Conservation (phyloP, 2,797 vertebrate species). For the Saguinus oedipus region DNA sequence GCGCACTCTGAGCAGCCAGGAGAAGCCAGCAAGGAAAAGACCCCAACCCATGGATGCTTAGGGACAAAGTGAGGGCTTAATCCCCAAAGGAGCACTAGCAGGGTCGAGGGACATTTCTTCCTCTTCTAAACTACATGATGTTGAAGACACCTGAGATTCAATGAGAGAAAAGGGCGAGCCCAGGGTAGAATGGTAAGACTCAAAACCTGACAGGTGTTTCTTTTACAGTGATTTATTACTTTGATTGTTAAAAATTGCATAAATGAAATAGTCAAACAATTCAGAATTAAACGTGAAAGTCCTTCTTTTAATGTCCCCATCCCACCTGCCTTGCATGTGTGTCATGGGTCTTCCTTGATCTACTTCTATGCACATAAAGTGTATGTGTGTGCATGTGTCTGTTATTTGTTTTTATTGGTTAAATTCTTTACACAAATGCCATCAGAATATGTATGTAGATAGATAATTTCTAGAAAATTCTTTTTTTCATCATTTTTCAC, state of each 20-base stretch:
- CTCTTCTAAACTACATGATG: not conserved
- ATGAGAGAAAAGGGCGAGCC: not conserved
- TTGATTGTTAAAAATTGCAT: not conserved
- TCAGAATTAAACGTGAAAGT: not conserved
- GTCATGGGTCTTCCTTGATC: not conserved
- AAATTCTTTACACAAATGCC: not conserved
- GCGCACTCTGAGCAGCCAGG: not conserved
- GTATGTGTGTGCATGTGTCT: no score
- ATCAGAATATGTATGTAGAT: not conserved
- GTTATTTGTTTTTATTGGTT: not conserved
- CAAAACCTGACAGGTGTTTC: not conserved
- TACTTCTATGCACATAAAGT: not conserved
- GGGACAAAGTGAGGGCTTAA: no score
- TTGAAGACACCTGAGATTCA: not conserved
- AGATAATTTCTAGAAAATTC: not conserved
- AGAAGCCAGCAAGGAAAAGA: fast-evolving
- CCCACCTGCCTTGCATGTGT: not conserved
- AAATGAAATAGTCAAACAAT: not conserved
- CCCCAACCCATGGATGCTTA: fast-evolving
- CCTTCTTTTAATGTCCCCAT: no score
- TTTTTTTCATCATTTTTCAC: not conserved
- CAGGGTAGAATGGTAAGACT: not conserved
- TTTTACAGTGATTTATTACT: not conserved
- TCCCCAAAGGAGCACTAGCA: fast-evolving
- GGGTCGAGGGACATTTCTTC: not conserved